Percentiles rank a stretch among this genome's conserved stretches.
These are phyloP conservation scores for Aspidiotus rigidus DNA, from an alignment of 2,888 invertebrate species.

Conservation along the genomic window DNA sequence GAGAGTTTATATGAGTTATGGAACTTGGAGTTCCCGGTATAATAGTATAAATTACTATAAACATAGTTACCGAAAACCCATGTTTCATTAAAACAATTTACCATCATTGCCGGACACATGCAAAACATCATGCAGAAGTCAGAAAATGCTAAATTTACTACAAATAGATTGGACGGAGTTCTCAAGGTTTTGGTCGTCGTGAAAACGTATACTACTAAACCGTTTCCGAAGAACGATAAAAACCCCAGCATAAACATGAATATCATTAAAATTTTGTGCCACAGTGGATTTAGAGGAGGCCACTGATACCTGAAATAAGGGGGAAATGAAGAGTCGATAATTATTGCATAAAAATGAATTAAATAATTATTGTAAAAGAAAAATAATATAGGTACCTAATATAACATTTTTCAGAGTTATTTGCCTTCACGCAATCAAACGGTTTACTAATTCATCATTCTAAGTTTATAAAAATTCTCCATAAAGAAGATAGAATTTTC, in stretches of 20 bases:
- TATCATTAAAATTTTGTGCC: conserved; percentile 73
- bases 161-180: conserved; percentile 82
- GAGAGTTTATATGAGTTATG: too few relatives aligned
- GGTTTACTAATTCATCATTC: too few relatives aligned
- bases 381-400: too few relatives aligned
- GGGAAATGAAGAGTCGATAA: too few relatives aligned
- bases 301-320: conserved; percentile 64
- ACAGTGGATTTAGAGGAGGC: conserved; percentile 78
- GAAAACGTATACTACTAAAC: conserved; percentile 63
- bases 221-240: conserved; percentile 60
- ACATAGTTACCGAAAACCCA: conserved; percentile 52
- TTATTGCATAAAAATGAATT: too few relatives aligned
- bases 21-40: too few relatives aligned
- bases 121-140: conserved; percentile 81
- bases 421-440: too few relatives aligned
- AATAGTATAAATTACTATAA: too few relatives aligned
- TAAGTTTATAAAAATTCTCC: too few relatives aligned
- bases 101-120: conserved; percentile 73
- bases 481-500: too few relatives aligned
- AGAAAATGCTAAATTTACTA: conserved; percentile 84
- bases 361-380: too few relatives aligned
- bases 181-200: conserved; percentile 62
- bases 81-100: conserved; percentile 70
- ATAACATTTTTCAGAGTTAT: too few relatives aligned
- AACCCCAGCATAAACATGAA: conserved; percentile 66